These are phyloP conservation scores for Apoderus coryli DNA, from an alignment of 2,888 invertebrate species.

Conservation along the genomic window DNA sequence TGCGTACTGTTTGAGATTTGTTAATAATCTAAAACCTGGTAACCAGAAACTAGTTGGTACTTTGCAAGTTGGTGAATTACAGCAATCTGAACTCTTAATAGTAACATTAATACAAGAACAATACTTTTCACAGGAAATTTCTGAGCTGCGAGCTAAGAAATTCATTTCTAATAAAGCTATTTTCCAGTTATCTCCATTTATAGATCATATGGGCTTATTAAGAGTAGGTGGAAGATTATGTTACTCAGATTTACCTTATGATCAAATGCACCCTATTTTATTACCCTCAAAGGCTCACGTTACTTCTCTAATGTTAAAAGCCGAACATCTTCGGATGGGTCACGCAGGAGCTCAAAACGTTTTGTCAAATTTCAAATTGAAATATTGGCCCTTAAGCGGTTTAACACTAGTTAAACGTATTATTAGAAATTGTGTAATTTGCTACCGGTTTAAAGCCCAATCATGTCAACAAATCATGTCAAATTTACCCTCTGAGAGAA, in stretches of 20 bases:
- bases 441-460: constrained; percentile 11
- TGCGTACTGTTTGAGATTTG: no score
- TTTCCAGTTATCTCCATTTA: constrained; percentile 11
- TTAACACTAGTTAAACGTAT: constrained; percentile 10
- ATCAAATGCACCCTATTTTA: constrained; percentile 12
- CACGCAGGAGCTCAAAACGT: constrained; percentile 15
- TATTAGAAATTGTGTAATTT: constrained; percentile 13
- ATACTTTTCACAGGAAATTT: constrained; percentile 8
- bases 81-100: constrained; percentile 2
- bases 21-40: constrained; percentile 8
- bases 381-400: constrained; percentile 14
- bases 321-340: constrained; percentile 10
- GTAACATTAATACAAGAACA: constrained; percentile 8
- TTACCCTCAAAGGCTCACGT: constrained; percentile 10
- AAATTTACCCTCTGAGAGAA: constrained; percentile 12
- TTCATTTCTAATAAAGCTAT: constrained; percentile 6
- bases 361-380: constrained; percentile 12
- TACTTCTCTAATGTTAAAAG: constrained; percentile 8
- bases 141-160: constrained; percentile 3
- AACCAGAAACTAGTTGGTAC: constrained; percentile 4
- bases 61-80: constrained; percentile 3
- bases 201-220: constrained; percentile 11
- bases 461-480: constrained; percentile 12
- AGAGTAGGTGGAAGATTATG: constrained; percentile 12
- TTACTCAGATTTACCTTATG: constrained; percentile 10